These are phyloP conservation scores for Busseola fusca DNA, from an alignment of 2,888 invertebrate genomes.

Conservation along the genomic window DNA sequence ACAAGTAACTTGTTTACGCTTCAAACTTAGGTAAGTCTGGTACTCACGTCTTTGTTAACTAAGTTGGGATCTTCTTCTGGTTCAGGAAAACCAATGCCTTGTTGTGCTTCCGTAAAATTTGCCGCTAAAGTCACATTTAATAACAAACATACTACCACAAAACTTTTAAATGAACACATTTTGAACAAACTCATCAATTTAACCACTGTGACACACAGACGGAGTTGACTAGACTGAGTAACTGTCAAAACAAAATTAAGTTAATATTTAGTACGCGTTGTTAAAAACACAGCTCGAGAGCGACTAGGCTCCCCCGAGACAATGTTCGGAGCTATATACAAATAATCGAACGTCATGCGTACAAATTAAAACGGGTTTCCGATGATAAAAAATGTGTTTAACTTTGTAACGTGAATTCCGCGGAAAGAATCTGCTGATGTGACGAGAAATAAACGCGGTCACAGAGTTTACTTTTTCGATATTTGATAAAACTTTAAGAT, in stretches of 20 bases:
- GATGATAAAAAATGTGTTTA: conserved; percentile 61
- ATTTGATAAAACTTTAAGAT: not conserved
- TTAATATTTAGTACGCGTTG: conserved; percentile 50
- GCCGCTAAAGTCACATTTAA: conserved; percentile 62
- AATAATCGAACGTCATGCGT: conserved; percentile 69
- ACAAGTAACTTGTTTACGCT: conserved; percentile 12
- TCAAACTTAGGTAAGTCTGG: not conserved
- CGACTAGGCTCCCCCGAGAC: conserved; percentile 67
- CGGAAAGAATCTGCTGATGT: conserved; percentile 8
- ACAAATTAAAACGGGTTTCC: conserved; percentile 75
- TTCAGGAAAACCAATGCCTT: conserved; percentile 83
- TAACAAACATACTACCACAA: conserved; percentile 62
- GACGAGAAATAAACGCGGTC: conserved; percentile 2
- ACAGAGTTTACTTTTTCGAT: not conserved
- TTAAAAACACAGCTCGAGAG: conserved; percentile 61
- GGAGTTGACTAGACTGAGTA: conserved; percentile 46
- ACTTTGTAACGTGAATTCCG: conserved; percentile 27
- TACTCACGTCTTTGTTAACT: conserved; percentile 80
- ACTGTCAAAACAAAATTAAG: conserved; percentile 33
- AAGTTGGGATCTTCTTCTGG: conserved; percentile 76
- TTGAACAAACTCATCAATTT: conserved; percentile 27
- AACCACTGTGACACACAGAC: conserved; percentile 9
- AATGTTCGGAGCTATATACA: conserved; percentile 66
- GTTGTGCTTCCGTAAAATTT: conserved; percentile 65
- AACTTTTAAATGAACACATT: conserved; percentile 64